Base-by-base conservation (phyloP, 2,888 invertebrate genomes). In the Clunio marinus region DNA sequence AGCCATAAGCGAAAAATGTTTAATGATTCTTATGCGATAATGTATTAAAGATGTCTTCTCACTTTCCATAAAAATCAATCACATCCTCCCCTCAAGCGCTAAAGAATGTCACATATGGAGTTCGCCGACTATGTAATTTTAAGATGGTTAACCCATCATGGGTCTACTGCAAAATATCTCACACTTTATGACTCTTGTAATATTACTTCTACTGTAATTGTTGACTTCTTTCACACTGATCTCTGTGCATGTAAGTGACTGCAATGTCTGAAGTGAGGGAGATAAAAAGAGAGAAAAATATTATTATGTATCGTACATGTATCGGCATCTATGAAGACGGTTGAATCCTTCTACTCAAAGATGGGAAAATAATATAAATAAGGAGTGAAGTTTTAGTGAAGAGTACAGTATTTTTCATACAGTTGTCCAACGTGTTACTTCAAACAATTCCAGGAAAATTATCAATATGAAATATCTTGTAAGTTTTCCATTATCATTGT, bases 321-420 rank as follows among this genome's bases (percentile, higher is more conserved):
- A 66, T 55, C 51, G 35, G 25, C 25, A 45, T 45, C 45, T 15
- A 27, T 46, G 63, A 63, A 63, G 63, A 63, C 17, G 63, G 20
- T 45, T 41, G 45, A 28, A 63, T 63, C 63, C 63, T 63, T 63
- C 63, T 37, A 35, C 17, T 17, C 24, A 24, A 32, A 55, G 51
- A 35, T 32, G 28, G 55, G 35, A 17, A 55, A 37, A 66, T 22
- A 32, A 46, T 66, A 66, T 66, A 66, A 66, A 66, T 65, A 66
- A 55, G 65, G 46, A 51, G 55, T 66, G 51, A 15, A 32, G 28
- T 51, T 55, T 35, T 13, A n/a, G 45, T 2, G 28, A 28, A 22
- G 25, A 13, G 55, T 66, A 25, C 66, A 66, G 66, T 66, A 28
- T 66, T 55, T 66, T 55, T 66, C 27, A 25, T 24, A 22, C 66